Conservation (phyloP, 2,888 invertebrate genomes). For the Ophion slaviceki region DNA sequence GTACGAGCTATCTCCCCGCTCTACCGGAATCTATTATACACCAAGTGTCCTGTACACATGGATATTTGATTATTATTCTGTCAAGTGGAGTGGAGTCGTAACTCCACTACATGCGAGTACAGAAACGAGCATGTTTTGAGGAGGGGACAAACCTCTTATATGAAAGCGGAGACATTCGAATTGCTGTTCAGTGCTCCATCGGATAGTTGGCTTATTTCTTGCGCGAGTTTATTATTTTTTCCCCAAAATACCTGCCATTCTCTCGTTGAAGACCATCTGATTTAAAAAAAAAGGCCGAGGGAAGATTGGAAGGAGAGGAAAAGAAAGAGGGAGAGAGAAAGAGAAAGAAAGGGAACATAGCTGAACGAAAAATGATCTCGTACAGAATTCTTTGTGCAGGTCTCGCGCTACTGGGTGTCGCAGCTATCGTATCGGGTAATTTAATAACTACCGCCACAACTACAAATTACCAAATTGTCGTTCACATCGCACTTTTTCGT, state of each 20-base stretch:
- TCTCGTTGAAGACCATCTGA: conserved; percentile 9
- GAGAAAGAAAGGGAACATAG: not conserved
- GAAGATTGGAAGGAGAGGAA: not conserved
- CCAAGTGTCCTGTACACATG: not conserved
- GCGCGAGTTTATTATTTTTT: not conserved
- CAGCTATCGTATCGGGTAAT: conserved; percentile 58
- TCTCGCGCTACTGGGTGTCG: conserved; percentile 60
- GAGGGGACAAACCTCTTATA: conserved; percentile 51
- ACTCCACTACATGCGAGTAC: conserved; percentile 12
- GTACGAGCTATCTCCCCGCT: not conserved
- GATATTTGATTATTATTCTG: conserved; percentile 18
- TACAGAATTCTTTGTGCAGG: conserved; percentile 44
- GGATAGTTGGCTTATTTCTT: conserved; percentile 24
- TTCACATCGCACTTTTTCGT: conserved; percentile 48
- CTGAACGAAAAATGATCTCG: conserved; percentile 31
- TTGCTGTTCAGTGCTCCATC: conserved; percentile 30
- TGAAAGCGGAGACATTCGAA: conserved; percentile 34
- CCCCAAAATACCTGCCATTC: not conserved
- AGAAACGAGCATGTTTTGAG: conserved; percentile 27
- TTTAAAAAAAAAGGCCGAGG: not conserved
- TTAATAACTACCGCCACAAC: conserved; percentile 41
- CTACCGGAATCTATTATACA: not conserved
- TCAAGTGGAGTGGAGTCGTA: conserved; percentile 7
- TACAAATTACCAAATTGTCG: conserved; percentile 36
- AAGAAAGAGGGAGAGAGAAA: not conserved